A percentile compares a stretch with the other conserved stretches of the same genome.
phyloP scores from a whole-genome alignment of 2,113 vertebrate species.

The Prunella himalayana region DNA sequence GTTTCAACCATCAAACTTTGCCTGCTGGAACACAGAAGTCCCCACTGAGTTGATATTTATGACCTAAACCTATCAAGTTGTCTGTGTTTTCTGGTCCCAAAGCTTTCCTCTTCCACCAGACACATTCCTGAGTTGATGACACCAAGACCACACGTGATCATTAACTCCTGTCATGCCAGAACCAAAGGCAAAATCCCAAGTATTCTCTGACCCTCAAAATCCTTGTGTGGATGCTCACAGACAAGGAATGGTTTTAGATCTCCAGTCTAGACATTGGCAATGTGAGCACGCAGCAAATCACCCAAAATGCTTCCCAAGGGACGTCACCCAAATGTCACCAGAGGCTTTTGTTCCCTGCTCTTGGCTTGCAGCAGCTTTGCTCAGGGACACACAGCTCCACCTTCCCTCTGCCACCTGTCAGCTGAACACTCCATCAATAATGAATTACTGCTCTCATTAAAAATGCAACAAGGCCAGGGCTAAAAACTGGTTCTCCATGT shows the following conservation, averaged over 20 bases:
- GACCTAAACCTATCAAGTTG: not conserved
- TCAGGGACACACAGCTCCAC: accelerated
- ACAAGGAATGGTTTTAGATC: not conserved
- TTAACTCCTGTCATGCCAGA: accelerated
- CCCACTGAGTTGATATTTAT: not conserved
- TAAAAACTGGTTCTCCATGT: not conserved
- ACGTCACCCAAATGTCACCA: accelerated
- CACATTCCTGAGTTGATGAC: not conserved
- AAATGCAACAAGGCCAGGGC: not conserved
- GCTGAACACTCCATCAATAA: not conserved
- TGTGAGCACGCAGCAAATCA: not conserved
- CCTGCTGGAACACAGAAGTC: not conserved
- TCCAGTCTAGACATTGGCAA: accelerated
- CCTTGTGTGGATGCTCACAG: not conserved
- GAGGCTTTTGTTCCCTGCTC: not conserved
- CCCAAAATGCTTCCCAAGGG: not conserved
- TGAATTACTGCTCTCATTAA: not conserved
- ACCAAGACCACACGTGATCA: not conserved
- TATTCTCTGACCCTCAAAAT: not conserved
- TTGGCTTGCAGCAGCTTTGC: not conserved
- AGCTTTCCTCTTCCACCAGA: not conserved
- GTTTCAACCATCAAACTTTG: not conserved
- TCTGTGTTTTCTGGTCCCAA: not conserved
- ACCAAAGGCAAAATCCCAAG: not conserved
- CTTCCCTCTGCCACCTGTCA: not conserved